These are phyloP conservation scores for Pogoniulus pusillus DNA, from an alignment of 2,797 vertebrate genomes.

Conservation along the genomic window DNA sequence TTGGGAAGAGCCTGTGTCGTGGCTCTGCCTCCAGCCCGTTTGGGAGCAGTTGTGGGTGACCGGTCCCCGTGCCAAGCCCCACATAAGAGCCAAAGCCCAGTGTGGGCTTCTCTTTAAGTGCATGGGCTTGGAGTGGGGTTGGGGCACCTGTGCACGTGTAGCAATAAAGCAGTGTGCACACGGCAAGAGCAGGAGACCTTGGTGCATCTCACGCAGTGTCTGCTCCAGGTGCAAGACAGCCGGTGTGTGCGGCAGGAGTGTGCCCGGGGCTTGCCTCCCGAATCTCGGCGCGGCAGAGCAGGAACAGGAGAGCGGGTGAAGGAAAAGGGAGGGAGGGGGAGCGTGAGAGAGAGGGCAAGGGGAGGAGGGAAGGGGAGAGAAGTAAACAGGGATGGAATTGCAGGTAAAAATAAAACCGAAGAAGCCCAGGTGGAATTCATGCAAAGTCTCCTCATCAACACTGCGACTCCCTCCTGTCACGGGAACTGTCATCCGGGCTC, in stretches of 20 bases:
- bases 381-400: constrained; percentile 77
- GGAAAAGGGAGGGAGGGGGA: constrained; percentile 16
- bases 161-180: fast-evolving
- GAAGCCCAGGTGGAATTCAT: constrained; percentile 95
- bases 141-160: fast-evolving
- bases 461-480: constrained; percentile 84
- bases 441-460: constrained; percentile 96
- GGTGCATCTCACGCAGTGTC: background rate
- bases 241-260: background rate
- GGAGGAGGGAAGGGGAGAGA: constrained; percentile 60
- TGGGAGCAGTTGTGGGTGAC: fast-evolving
- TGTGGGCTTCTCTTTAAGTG: background rate
- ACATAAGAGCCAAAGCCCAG: fast-evolving
- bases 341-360: constrained; percentile 30
- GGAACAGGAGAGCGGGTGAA: background rate
- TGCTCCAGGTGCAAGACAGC: background rate
- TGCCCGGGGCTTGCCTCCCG: constrained; percentile 25
- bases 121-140: fast-evolving
- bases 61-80: background rate
- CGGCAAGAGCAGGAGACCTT: background rate
- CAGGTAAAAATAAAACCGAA: constrained; percentile 85
- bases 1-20: fast-evolving
- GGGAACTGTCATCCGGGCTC: constrained; percentile 93
- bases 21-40: background rate
- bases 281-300: background rate